phyloP scores from a whole-genome alignment of 2,113 vertebrate species.

The Meleagris gallopavo region DNA sequence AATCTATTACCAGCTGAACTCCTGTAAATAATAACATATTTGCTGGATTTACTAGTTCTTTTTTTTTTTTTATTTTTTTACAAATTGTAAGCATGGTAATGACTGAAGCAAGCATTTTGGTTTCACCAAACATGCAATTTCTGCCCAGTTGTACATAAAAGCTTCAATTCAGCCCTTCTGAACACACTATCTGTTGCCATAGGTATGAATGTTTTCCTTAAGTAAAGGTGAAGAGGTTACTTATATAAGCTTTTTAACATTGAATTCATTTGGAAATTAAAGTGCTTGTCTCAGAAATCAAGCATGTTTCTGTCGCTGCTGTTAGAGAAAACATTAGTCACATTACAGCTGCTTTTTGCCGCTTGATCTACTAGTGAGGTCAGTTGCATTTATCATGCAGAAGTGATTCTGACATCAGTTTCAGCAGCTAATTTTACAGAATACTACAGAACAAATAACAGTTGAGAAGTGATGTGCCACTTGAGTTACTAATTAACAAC shows the following conservation, averaged over 20 bases:
- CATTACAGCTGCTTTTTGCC: slow-evolving; percentile 44
- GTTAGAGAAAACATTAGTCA: slow-evolving; percentile 11
- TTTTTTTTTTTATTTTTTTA: not conserved
- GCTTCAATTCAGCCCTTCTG: not conserved
- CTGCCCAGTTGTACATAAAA: not conserved
- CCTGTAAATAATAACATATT: not conserved
- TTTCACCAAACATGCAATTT: not conserved
- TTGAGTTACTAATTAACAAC: slow-evolving; percentile 53
- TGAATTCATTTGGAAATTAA: slow-evolving; percentile 24
- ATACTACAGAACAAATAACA: slow-evolving; percentile 27
- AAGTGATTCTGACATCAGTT: slow-evolving; percentile 51
- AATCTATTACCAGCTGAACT: not conserved
- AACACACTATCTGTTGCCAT: not conserved
- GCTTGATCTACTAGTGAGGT: slow-evolving; percentile 65
- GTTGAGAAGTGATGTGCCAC: slow-evolving; percentile 22
- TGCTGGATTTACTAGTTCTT: not conserved
- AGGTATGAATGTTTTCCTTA: not conserved
- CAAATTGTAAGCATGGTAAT: not conserved
- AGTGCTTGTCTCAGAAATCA: slow-evolving; percentile 18
- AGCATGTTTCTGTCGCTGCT: not conserved
- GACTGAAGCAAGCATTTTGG: not conserved
- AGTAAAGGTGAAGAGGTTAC: not conserved
- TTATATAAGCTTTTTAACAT: not conserved
- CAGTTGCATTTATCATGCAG: slow-evolving; percentile 59
- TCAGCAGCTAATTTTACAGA: slow-evolving; percentile 48